Evolutionary conservation across 2,113 vertebrate species (phyloP), one percentile per base, ranked within the genome.

Genomic region (Misgurnus mizolepis): DNA sequence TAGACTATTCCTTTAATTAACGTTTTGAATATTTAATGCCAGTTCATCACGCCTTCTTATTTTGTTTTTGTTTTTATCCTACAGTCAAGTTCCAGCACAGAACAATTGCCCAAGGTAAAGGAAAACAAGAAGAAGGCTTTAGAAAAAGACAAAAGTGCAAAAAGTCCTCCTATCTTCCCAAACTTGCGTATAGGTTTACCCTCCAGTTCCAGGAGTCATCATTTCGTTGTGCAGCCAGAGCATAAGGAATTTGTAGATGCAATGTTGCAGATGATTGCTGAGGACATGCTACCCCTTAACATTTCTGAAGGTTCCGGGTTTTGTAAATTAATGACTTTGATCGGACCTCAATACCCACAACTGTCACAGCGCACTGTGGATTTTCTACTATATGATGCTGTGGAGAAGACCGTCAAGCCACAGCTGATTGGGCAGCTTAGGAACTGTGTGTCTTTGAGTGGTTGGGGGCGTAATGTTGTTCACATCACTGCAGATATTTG

Each of bases 271-370:
- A 93, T 94, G 92, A 89, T 93, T 1, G 89, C 93, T 0, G 92
- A 93, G 68, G 93, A 94, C 88, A 93, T 93, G 93, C 88, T 94
- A 67, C 92, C 93, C 0, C 88, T 94, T 67, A 93, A 90, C 85
- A 90, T 94, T 72, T 88, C 93, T 43, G 92, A 94, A 81, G 89
- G 90, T 0, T n/a, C 87, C 1, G 93, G 93, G 17, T 94, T 94
- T 86, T 86, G 89, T 27, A 89, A 82, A 3, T 93, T 94, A 75
- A 89, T 94, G 88, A 82, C 78, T 8, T 81, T 85, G 5, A 82
- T 93, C 34, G 84, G 67, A 3, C 90, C 92, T 9, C 84, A 90
- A 39, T 89, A 87, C 87, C 87, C 79, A 15, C 88, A 86, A 50
- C 85, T 93, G 0, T 92, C 92, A 0, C 92, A 92, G 85, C 91